phyloP scores from a whole-genome alignment of 2,113 vertebrate genomes.

The Ctenomys sociabilis region DNA sequence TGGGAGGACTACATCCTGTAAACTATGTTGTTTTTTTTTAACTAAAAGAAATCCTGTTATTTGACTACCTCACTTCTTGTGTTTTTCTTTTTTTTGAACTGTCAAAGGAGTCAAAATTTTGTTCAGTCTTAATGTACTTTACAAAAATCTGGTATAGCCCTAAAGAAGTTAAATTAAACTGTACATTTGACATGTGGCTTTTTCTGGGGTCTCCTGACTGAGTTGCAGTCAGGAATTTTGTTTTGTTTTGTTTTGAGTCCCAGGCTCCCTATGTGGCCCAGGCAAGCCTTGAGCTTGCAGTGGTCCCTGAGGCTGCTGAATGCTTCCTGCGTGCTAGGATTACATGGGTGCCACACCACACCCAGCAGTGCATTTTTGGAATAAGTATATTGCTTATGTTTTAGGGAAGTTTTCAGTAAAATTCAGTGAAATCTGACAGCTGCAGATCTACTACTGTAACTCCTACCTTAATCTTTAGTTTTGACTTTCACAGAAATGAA shows the following conservation, averaged over 20 bases:
- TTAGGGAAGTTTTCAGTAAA: neutral
- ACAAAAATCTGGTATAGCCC: neutral
- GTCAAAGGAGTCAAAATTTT: slow-evolving; percentile 24
- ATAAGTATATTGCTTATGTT: neutral
- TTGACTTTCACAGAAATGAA: neutral
- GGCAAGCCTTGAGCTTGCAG: neutral
- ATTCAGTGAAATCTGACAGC: slow-evolving; percentile 14
- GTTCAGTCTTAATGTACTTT: slow-evolving; percentile 1
- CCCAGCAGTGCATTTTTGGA: neutral
- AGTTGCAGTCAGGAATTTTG: neutral
- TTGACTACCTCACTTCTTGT: neutral
- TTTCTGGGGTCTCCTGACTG: neutral
- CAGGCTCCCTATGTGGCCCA: too few relatives aligned
- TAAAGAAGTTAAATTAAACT: slow-evolving; percentile 29
- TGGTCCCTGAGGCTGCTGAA: neutral
- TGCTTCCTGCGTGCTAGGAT: neutral
- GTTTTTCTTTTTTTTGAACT: neutral
- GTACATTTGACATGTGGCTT: neutral
- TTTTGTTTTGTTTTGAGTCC: neutral
- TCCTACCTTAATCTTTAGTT: neutral
- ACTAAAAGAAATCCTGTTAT: slow-evolving; percentile 1
- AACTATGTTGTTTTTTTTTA: neutral
- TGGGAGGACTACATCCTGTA: neutral
- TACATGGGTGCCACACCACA: neutral
- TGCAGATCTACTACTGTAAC: neutral